A percentile compares a stretch with the other conserved stretches of the same genome.
Conservation (phyloP, 2,113 vertebrate species). For the Salvator merianae region DNA sequence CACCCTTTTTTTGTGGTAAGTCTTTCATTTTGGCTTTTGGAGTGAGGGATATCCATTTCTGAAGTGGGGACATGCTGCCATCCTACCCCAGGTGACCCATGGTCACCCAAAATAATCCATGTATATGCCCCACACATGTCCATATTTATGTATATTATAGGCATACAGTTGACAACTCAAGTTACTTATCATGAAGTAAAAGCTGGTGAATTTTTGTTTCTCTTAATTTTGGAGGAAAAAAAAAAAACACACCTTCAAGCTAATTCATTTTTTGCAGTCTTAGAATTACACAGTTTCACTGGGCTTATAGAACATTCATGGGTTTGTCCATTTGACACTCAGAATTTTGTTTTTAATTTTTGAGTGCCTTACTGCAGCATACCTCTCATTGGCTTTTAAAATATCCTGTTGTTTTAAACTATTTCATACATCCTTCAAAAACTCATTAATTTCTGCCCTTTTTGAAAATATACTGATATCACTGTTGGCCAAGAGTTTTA, state of each 20-base stretch:
- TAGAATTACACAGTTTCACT: slow-evolving; percentile 28
- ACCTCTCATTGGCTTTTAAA: slow-evolving; percentile 40
- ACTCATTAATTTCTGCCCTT: background rate
- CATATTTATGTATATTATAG: too few species aligned
- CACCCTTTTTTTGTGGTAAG: too few species aligned
- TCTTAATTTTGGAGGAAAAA: slow-evolving; percentile 14
- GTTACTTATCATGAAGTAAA: background rate
- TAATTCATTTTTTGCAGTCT: slow-evolving; percentile 26
- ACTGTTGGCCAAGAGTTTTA: slow-evolving; percentile 2
- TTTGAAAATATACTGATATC: slow-evolving; percentile 3
- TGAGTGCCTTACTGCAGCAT: slow-evolving; percentile 47
- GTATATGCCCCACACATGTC: too few species aligned
- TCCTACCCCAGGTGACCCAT: too few species aligned
- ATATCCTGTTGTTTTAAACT: slow-evolving; percentile 8
- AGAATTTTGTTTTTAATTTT: slow-evolving; percentile 29
- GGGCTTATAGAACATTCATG: slow-evolving; percentile 27
- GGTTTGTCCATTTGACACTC: background rate
- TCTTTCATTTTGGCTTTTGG: too few species aligned
- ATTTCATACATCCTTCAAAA: background rate
- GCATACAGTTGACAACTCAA: background rate
- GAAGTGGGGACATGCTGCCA: too few species aligned
- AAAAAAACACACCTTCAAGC: background rate
- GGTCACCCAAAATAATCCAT: too few species aligned
- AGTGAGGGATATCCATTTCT: too few species aligned
- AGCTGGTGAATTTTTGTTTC: background rate